Conservation (phyloP, 2,888 invertebrate genomes). For the Nomada goodeniana region DNA sequence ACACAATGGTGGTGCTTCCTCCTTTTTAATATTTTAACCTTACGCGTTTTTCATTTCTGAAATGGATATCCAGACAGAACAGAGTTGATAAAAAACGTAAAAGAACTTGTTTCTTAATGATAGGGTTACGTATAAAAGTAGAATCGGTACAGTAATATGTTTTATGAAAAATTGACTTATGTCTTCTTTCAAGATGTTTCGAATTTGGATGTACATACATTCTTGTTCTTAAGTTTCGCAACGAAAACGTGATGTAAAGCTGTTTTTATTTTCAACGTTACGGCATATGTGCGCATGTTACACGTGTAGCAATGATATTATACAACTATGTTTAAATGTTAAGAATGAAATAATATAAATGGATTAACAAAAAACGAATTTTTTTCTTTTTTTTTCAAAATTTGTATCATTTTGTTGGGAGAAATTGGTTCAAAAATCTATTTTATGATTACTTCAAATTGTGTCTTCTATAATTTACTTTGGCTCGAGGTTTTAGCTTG, state of each 20-base stretch:
- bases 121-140: slow-evolving; percentile 1
- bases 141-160: background rate
- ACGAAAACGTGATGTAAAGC: background rate
- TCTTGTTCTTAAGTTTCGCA: background rate
- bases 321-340: slow-evolving; percentile 7
- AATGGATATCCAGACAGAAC: background rate
- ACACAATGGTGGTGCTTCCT: background rate
- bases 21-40: background rate
- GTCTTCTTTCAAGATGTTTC: background rate
- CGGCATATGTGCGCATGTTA: background rate
- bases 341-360: slow-evolving; percentile 5
- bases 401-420: background rate
- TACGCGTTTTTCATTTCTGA: background rate
- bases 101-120: background rate
- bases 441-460: background rate
- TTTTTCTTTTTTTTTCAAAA: slow-evolving; percentile 10
- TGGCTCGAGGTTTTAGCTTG: background rate
- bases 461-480: background rate
- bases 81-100: background rate
- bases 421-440: slow-evolving; percentile 18
- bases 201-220: background rate
- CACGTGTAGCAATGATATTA: slow-evolving; percentile 6
- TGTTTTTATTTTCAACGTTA: background rate
- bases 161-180: background rate
- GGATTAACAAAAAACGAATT: background rate